Conservation (phyloP, 2,797 vertebrate species). For the Muraenolepis orangiensis region DNA sequence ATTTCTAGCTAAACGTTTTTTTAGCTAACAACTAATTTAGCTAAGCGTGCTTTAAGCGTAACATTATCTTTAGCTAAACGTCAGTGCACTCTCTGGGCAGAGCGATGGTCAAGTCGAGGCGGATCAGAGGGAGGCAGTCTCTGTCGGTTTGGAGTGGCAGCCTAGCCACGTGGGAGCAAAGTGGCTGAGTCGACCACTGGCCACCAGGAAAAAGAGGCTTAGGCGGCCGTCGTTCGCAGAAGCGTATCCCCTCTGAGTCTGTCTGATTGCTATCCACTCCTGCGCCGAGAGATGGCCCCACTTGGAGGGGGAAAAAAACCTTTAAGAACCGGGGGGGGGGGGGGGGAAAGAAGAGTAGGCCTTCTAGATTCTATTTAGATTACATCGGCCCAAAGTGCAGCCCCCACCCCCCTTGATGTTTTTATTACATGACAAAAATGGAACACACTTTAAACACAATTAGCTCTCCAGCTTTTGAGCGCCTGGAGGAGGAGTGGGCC, state of each 20-base stretch:
- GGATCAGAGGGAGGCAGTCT: too few species aligned
- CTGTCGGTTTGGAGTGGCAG: slow-evolving; percentile 22
- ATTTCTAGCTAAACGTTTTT: too few species aligned
- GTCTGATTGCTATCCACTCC: slow-evolving; percentile 52
- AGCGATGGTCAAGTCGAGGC: too few species aligned
- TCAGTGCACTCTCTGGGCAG: too few species aligned
- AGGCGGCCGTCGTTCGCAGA: slow-evolving; percentile 35
- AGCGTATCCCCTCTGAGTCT: slow-evolving; percentile 47
- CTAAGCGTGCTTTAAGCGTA: too few species aligned
- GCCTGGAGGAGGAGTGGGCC: too few species aligned
- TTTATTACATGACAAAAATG: slow-evolving; percentile 40
- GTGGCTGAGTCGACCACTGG: slow-evolving; percentile 5
- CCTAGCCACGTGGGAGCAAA: slow-evolving; percentile 11
- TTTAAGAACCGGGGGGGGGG: too few species aligned
- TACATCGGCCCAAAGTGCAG: slow-evolving; percentile 36
- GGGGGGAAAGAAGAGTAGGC: slow-evolving; percentile 8
- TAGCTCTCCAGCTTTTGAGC: slow-evolving; percentile 31
- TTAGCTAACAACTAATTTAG: too few species aligned
- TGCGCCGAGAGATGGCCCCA: slow-evolving; percentile 28
- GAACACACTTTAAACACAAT: slow-evolving; percentile 41
- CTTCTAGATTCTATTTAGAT: slow-evolving; percentile 59
- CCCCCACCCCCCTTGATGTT: slow-evolving; percentile 23
- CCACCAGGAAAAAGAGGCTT: neutral
- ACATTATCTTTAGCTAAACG: too few species aligned
- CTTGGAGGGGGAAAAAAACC: too few species aligned